Percentiles rank a stretch among this genome's conserved stretches.
Conservation (phyloP, 2,113 vertebrate genomes). For the Myrmophylax atrothorax region DNA sequence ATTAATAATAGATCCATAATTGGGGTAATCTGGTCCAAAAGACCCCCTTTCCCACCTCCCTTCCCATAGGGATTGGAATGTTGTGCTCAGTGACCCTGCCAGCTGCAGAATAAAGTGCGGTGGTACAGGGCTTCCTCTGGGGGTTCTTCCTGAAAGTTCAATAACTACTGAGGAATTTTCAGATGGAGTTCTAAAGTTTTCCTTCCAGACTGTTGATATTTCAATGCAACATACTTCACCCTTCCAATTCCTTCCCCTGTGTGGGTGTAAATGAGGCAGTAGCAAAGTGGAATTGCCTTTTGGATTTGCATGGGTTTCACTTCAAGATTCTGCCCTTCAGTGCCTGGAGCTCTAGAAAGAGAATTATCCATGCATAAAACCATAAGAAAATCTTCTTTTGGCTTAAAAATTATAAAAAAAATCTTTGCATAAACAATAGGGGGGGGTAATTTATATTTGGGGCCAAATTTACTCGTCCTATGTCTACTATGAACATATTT, state of each 20-base stretch:
- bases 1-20: neutral
- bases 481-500: neutral
- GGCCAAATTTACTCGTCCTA: neutral
- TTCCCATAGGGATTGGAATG: neutral
- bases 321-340: neutral
- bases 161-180: neutral
- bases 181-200: neutral
- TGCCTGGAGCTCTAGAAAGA: neutral
- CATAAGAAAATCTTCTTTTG: neutral
- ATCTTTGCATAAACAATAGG: neutral
- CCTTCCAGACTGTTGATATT: neutral
- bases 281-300: neutral
- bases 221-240: neutral
- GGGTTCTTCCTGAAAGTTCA: neutral
- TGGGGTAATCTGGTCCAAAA: neutral
- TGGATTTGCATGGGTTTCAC: neutral
- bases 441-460: neutral
- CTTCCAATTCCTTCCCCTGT: neutral
- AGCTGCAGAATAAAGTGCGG: neutral
- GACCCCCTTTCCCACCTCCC: rapidly evolving
- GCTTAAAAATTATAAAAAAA: neutral
- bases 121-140: rapidly evolving
- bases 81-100: neutral
- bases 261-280: neutral
- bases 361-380: neutral